These are phyloP conservation scores for Macropodus opercularis DNA, from an alignment of 2,797 vertebrate genomes.

Conservation along the genomic window DNA sequence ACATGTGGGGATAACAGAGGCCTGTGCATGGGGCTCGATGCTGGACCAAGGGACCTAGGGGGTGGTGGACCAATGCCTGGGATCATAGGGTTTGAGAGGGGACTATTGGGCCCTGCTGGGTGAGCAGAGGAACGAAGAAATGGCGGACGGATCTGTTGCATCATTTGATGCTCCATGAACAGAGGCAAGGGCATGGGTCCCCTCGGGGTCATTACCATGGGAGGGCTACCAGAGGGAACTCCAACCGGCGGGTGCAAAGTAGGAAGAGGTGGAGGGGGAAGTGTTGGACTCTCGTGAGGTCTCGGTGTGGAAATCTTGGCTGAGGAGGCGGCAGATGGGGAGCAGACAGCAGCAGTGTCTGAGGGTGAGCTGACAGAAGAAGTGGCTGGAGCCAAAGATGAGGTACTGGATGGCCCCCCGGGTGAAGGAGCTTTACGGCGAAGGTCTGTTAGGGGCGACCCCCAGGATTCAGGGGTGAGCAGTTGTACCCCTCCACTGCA, in stretches of 20 bases:
- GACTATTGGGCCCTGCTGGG: slow-evolving; percentile 92
- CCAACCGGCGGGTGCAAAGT: slow-evolving; percentile 89
- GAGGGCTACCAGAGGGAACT: slow-evolving; percentile 91
- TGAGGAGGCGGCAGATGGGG: slow-evolving; percentile 84
- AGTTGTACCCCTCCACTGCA: slow-evolving; percentile 92
- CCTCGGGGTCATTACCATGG: slow-evolving; percentile 98
- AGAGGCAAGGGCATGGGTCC: slow-evolving; percentile 95
- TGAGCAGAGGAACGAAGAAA: slow-evolving; percentile 91
- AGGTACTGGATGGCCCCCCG: slow-evolving; percentile 82
- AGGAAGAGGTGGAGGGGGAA: slow-evolving; percentile 87
- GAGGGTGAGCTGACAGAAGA: slow-evolving; percentile 92
- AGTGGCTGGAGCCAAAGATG: slow-evolving; percentile 85
- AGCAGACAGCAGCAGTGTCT: slow-evolving; percentile 88
- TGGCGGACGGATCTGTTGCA: slow-evolving; percentile 95
- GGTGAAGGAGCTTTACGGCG: slow-evolving; percentile 94
- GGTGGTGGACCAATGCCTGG: slow-evolving; percentile 93
- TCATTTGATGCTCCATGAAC: slow-evolving; percentile 99
- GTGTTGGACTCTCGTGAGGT: slow-evolving; percentile 91
- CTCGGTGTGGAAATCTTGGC: slow-evolving; percentile 95
- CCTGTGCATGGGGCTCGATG: slow-evolving; percentile 95
- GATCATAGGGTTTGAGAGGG: slow-evolving; percentile 93
- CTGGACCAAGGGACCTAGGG: slow-evolving; percentile 83
- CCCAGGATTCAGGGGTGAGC: slow-evolving; percentile 99
- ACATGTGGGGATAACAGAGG: slow-evolving; percentile 92
- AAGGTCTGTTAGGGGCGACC: slow-evolving; percentile 91